These are phyloP conservation scores for Manduca sexta DNA, from an alignment of 1,140 invertebrate species.

Conservation along the genomic window DNA sequence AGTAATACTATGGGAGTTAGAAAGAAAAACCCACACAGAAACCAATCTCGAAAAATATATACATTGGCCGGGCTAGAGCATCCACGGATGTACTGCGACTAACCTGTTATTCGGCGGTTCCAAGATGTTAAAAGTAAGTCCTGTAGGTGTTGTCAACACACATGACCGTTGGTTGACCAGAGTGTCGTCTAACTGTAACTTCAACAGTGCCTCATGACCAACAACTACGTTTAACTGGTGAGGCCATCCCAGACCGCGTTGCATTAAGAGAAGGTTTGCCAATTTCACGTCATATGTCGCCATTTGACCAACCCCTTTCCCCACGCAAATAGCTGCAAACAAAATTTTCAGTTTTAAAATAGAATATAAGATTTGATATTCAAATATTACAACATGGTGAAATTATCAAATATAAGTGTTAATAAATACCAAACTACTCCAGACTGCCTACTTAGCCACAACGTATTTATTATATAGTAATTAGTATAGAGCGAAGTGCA, in stretches of 20 bases:
- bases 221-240: conserved; percentile 27
- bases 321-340: background rate
- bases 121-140: conserved; percentile 29
- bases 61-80: too few species aligned
- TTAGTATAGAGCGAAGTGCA: too few species aligned
- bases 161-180: conserved; percentile 31
- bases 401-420: too few species aligned
- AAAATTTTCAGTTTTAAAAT: background rate
- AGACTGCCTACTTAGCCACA: too few species aligned
- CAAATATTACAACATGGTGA: too few species aligned
- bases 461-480: too few species aligned
- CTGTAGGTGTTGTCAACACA: conserved; percentile 32
- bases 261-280: conserved; percentile 35
- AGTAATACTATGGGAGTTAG: too few species aligned
- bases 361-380: too few species aligned
- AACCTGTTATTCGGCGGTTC: conserved; percentile 37
- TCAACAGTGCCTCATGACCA: conserved; percentile 49
- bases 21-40: too few species aligned
- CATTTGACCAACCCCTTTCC: conserved; percentile 2
- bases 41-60: background rate
- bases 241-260: conserved; percentile 48
- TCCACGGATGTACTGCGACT: background rate
- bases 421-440: too few species aligned
- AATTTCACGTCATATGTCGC: conserved; percentile 19
- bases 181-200: conserved; percentile 28